Conservation (phyloP, 2,113 vertebrate species). For the Chloropsis hardwickii region DNA sequence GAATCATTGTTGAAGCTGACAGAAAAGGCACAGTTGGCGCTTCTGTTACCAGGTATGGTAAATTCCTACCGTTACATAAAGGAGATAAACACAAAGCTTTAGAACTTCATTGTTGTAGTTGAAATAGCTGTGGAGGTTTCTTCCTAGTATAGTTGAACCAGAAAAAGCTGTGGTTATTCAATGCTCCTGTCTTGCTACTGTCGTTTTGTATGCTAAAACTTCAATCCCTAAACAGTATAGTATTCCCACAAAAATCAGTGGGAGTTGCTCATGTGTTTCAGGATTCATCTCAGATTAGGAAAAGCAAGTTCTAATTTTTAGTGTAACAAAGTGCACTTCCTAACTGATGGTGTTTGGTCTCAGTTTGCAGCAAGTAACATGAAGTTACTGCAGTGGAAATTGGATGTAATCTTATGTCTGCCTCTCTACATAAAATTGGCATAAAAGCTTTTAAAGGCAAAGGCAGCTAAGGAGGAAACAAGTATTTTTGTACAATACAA, state of each 20-base stretch:
- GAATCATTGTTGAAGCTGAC: slow-evolving; percentile 97
- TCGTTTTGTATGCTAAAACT: background rate
- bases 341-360: background rate
- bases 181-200: background rate
- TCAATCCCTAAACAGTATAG: background rate
- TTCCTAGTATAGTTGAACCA: background rate
- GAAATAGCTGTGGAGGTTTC: background rate
- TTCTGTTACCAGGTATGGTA: slow-evolving; percentile 91
- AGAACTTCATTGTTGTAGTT: background rate
- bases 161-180: background rate
- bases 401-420: background rate
- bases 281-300: background rate
- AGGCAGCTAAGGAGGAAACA: background rate
- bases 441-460: background rate
- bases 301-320: background rate
- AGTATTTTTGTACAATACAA: background rate
- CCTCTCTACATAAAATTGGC: background rate
- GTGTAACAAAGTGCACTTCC: background rate
- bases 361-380: background rate
- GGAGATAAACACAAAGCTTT: background rate
- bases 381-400: background rate
- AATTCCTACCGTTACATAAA: background rate
- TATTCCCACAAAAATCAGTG: background rate
- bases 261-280: background rate
- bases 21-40: slow-evolving; percentile 93